Percentiles rank a stretch among this genome's conserved stretches.
These are phyloP conservation scores for Paraescarpia echinospica DNA, from an alignment of 1,140 invertebrate species.

Conservation along the genomic window DNA sequence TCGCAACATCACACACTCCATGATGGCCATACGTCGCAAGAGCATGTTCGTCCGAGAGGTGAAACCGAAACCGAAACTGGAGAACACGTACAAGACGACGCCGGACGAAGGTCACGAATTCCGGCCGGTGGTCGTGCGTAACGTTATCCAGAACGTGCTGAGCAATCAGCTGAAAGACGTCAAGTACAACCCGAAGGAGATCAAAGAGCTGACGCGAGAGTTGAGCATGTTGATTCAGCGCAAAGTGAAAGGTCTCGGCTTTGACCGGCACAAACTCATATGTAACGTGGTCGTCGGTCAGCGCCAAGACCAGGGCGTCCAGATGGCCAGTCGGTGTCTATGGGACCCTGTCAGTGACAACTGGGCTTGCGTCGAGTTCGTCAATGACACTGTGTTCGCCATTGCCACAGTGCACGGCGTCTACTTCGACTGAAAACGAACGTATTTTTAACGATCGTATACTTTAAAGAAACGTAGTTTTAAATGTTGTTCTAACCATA, in stretches of 20 bases:
- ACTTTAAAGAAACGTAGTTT: too few species aligned
- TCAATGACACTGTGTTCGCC: too few species aligned
- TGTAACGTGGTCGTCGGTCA: conserved; percentile 42
- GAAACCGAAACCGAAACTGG: too few species aligned
- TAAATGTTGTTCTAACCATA: too few species aligned
- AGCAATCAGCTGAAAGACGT: conserved; percentile 12
- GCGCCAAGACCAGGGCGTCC: conserved; percentile 39
- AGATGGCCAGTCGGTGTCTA: conserved; percentile 42
- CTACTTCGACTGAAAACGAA: too few species aligned
- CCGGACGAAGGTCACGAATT: conserved; percentile 13
- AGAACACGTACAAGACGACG: too few species aligned
- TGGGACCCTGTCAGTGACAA: conserved; percentile 45
- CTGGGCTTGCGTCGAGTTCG: conserved; percentile 29
- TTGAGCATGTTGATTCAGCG: conserved; percentile 36
- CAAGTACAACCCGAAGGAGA: neutral
- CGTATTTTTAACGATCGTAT: too few species aligned
- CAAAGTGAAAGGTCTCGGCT: conserved; percentile 37
- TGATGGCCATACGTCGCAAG: too few species aligned
- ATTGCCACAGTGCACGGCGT: too few species aligned
- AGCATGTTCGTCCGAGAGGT: too few species aligned
- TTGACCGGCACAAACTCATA: conserved; percentile 43
- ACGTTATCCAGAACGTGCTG: conserved; percentile 11
- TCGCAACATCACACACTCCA: too few species aligned
- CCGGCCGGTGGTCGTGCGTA: conserved; percentile 32
- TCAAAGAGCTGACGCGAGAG: conserved; percentile 13